phyloP scores from a whole-genome alignment of 1,140 invertebrate species.

The Orchesella cincta region DNA sequence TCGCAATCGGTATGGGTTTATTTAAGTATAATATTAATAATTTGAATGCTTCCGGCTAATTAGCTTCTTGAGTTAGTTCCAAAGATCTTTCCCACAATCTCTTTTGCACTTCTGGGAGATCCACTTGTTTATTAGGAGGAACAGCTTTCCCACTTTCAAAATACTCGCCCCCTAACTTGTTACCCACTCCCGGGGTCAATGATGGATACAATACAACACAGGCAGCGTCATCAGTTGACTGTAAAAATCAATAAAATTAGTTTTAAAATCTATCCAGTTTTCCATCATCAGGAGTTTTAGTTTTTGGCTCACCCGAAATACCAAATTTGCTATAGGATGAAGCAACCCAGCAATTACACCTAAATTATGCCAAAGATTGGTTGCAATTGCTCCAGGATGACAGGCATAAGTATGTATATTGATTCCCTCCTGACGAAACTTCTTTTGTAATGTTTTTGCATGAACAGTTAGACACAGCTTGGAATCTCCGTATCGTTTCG shows the following conservation, averaged over 20 bases:
- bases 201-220: constrained; percentile 16
- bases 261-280: too few relatives aligned
- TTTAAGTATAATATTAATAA: too few relatives aligned
- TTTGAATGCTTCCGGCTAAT: too few relatives aligned
- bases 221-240: constrained; percentile 2
- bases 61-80: too few relatives aligned
- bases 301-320: too few relatives aligned
- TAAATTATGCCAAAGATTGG: too few relatives aligned
- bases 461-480: constrained; percentile 83
- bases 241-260: too few relatives aligned
- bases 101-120: constrained; percentile 8
- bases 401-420: constrained; percentile 71
- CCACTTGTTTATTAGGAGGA: neutral
- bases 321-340: too few relatives aligned
- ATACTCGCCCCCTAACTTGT: neutral
- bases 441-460: constrained; percentile 68
- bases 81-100: constrained; percentile 29
- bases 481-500: constrained; percentile 75
- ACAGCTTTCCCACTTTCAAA: neutral
- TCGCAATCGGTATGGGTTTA: too few relatives aligned
- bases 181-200: neutral
- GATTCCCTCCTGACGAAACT: constrained; percentile 60
- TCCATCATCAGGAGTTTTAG: too few relatives aligned
- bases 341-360: too few relatives aligned
- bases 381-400: constrained; percentile 58